These are phyloP conservation scores for Falco biarmicus DNA, from an alignment of 2,797 vertebrate genomes.

Conservation along the genomic window DNA sequence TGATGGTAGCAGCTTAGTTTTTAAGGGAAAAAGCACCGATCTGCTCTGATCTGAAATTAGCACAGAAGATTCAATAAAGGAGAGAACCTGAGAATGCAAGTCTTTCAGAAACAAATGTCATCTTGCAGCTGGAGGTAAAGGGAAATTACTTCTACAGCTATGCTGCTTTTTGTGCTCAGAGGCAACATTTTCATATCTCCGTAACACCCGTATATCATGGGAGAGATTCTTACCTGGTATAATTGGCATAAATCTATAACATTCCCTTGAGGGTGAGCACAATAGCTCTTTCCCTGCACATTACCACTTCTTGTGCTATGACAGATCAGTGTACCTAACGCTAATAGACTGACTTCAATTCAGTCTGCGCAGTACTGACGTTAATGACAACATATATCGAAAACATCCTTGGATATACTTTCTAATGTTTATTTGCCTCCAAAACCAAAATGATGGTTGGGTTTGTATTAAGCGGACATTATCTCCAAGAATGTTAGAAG, in stretches of 20 bases:
- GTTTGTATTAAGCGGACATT: background rate
- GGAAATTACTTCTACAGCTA: background rate
- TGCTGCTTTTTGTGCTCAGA: background rate
- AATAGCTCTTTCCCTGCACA: background rate
- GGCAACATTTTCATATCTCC: background rate
- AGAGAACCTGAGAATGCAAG: too few relatives aligned
- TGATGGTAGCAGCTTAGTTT: rapidly evolving
- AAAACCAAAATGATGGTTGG: background rate
- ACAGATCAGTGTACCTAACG: background rate
- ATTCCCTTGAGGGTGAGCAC: background rate
- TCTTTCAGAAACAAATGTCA: background rate
- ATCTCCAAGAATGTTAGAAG: background rate
- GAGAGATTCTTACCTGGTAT: background rate
- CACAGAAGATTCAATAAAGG: background rate
- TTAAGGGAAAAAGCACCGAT: background rate
- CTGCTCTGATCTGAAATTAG: background rate
- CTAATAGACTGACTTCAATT: background rate
- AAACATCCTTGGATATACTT: background rate
- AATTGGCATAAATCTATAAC: background rate
- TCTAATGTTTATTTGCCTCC: background rate
- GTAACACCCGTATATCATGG: background rate
- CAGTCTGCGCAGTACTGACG: background rate
- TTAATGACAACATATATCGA: background rate
- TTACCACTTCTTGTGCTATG: background rate
- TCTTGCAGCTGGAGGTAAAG: background rate